phyloP scores from a whole-genome alignment of 2,797 vertebrate species.

The Phaenicophaeus curvirostris region DNA sequence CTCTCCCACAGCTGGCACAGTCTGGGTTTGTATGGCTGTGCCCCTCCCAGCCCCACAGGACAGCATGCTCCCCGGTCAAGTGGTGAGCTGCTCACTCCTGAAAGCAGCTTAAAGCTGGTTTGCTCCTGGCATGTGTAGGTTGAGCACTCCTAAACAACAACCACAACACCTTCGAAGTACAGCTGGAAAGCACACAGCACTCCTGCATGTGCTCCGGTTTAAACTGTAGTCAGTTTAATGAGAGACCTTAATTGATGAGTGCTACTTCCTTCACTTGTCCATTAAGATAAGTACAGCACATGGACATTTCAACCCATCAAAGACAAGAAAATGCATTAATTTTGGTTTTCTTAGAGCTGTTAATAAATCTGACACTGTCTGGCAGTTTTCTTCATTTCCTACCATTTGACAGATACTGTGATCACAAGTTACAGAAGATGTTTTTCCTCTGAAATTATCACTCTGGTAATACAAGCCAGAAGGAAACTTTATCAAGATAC shows the following conservation, averaged over 20 bases:
- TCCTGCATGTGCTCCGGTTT: constrained; percentile 32
- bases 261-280: constrained; percentile 70
- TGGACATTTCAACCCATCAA: constrained; percentile 71
- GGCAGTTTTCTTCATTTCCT: constrained; percentile 79
- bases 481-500: constrained; percentile 75
- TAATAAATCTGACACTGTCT: constrained; percentile 81
- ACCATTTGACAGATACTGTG: constrained; percentile 76
- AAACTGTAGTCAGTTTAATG: constrained; percentile 64
- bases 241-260: constrained; percentile 72
- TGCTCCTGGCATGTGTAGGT: neutral
- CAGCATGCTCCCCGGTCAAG: neutral
- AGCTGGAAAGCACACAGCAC: neutral
- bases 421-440: constrained; percentile 77
- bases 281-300: constrained; percentile 75
- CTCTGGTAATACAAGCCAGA: constrained; percentile 72
- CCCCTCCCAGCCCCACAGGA: fast-evolving
- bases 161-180: neutral
- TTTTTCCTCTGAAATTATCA: constrained; percentile 76
- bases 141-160: neutral
- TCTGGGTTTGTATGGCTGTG: neutral
- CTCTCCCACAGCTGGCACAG: neutral
- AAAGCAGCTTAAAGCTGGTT: neutral
- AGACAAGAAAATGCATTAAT: constrained; percentile 78
- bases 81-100: fast-evolving
- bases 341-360: constrained; percentile 72